A percentile compares a stretch with the other conserved stretches of the same genome.
Conservation (phyloP, 2,797 vertebrate species). For the Mormyrops boulengeri region DNA sequence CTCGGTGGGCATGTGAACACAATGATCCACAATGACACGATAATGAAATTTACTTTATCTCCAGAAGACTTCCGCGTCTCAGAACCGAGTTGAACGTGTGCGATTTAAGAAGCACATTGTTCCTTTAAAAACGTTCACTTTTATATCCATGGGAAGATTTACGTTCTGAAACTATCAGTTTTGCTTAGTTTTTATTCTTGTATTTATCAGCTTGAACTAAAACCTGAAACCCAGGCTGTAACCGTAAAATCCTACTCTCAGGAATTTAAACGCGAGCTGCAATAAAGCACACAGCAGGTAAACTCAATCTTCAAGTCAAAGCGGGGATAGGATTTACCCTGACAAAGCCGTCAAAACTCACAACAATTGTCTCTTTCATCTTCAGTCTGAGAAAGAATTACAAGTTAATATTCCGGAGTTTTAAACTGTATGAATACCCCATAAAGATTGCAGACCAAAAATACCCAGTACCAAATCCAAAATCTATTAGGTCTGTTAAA, state of each 20-base stretch:
- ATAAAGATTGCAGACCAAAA: slow-evolving; percentile 12
- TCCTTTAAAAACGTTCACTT: slow-evolving; percentile 12
- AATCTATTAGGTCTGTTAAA: slow-evolving; percentile 15
- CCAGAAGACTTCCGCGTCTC: not conserved
- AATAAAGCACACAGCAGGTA: slow-evolving; percentile 22
- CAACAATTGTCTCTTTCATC: slow-evolving; percentile 8
- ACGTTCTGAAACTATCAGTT: slow-evolving; percentile 3
- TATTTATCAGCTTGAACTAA: slow-evolving; percentile 13
- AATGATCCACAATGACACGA: slow-evolving; percentile 17
- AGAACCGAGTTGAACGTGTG: slow-evolving; percentile 1
- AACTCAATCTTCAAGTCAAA: slow-evolving; percentile 15
- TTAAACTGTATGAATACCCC: slow-evolving; percentile 14
- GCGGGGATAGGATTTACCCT: slow-evolving; percentile 3
- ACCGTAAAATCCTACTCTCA: slow-evolving; percentile 17
- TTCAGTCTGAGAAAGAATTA: slow-evolving; percentile 14
- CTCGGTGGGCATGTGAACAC: slow-evolving; percentile 2
- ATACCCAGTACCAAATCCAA: slow-evolving; percentile 11
- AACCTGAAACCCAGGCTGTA: slow-evolving; percentile 1
- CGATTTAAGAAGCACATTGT: slow-evolving; percentile 18
- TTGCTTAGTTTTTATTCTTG: slow-evolving; percentile 9
- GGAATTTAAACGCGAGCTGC: slow-evolving; percentile 14
- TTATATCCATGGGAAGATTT: slow-evolving; percentile 15
- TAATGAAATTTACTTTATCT: slow-evolving; percentile 25
- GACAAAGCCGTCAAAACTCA: slow-evolving; percentile 18
- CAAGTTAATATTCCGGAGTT: slow-evolving; percentile 17